These are phyloP conservation scores for Australoheros scitulus DNA, from an alignment of 2,113 vertebrate genomes.

Conservation along the genomic window DNA sequence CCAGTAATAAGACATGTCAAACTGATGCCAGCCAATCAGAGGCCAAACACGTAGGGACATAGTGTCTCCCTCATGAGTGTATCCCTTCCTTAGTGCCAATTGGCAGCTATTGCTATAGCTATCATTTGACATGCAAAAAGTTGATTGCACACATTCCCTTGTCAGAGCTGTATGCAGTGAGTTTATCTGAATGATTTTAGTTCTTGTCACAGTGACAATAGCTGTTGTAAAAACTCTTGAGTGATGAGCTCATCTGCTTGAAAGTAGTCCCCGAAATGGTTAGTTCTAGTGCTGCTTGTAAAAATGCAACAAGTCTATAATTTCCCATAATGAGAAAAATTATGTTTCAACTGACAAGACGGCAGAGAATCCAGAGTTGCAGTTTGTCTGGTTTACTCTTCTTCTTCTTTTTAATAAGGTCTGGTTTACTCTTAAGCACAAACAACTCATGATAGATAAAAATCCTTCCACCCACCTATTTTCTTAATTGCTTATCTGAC, in stretches of 20 bases:
- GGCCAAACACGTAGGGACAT: constrained; percentile 18
- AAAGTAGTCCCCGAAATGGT: neutral
- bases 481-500: neutral
- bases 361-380: neutral
- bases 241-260: neutral
- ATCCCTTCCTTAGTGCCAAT: constrained; percentile 1
- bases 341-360: neutral
- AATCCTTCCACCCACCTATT: neutral
- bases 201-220: neutral
- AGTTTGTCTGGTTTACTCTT: neutral
- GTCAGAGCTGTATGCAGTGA: neutral
- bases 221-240: neutral
- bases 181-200: neutral
- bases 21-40: constrained; percentile 35
- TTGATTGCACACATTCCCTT: neutral
- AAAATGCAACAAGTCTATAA: neutral
- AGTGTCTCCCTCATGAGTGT: constrained; percentile 17
- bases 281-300: neutral
- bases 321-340: neutral
- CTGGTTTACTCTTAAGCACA: neutral
- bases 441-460: neutral
- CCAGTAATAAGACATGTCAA: constrained; percentile 56
- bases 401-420: neutral
- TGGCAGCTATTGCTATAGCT: neutral
- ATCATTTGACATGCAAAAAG: neutral